Base-by-base conservation (phyloP, 2,113 vertebrate genomes). In the Nematolebias whitei region DNA sequence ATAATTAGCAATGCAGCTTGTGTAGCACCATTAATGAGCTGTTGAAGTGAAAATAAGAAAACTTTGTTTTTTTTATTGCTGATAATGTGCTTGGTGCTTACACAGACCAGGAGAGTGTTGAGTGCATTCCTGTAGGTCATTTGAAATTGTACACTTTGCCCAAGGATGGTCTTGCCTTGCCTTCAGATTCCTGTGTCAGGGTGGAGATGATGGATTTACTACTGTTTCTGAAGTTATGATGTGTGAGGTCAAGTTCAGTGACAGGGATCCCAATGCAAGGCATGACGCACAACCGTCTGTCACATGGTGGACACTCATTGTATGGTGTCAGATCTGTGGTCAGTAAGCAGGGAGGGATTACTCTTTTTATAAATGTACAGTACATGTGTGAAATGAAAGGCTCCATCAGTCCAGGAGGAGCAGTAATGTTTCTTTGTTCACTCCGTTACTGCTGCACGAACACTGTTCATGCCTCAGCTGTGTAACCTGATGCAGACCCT, bases 401-500 rank as follows among this genome's bases (percentile, higher is more conserved):
- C 51, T 40, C 15, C 29, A 63, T 76, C 18, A 13, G 40, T 66
- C 24, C 48, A 20, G 54, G 35, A 55, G 39, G 20, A 15, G 38
- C 63, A 45, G 53, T 59, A 8, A 74, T 58, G 81, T 68, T 49
- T 50, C n/a, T 26, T 57, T 24, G 68, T 75, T 56, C 32, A 4
- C 54, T 78, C 58, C 58, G 68, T 79, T 47, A 40, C 58, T 65
- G 72, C 86, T 73, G 72, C 88, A 82, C 20, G 12, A 35, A 77
- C 57, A 12, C 56, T 53, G 62, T 73, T 56, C 20, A 29, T 78
- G 76, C 77, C 77, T 75, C 61, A 9, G 20, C 59, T 61, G 15
- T 15, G 86, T 72, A 90, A 91, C 77, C 56, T 18, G 77, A 91
- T 63, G 78, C 77, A 26, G 59, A 58, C 55, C 74, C 58, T 74